Evolutionary conservation across 2,797 vertebrate species (phyloP).

Genomic region (Squalus acanthias): DNA sequence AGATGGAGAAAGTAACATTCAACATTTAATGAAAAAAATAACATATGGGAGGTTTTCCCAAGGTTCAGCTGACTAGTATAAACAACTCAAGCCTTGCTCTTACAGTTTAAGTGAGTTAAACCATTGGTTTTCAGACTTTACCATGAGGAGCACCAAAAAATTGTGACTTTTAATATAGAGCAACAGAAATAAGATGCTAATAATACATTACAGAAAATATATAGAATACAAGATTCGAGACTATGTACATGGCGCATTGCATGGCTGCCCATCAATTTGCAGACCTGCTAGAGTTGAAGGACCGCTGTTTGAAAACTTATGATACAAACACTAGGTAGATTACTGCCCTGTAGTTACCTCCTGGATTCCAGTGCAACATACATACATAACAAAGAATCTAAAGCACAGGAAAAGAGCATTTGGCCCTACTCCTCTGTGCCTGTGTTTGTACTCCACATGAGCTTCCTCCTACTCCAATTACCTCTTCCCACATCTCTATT

Average conservation of each 20-base stretch:
- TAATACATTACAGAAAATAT: background rate
- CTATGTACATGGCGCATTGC: no score
- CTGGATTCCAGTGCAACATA: background rate
- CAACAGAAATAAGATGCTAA: background rate
- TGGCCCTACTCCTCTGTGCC: background rate
- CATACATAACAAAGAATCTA: background rate
- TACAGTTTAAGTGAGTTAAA: no score
- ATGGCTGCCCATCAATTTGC: no score
- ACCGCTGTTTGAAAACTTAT: no score
- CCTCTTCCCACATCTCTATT: background rate
- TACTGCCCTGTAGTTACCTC: background rate
- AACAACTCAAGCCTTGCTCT: no score
- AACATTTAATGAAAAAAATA: no score
- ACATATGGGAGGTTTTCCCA: no score
- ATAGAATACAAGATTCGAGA: background rate
- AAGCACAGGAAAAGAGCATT: background rate
- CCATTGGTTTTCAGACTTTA: no score
- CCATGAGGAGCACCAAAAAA: background rate
- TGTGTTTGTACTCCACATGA: background rate
- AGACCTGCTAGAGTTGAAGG: no score
- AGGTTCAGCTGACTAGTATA: no score
- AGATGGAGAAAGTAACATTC: no score
- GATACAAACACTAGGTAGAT: background rate
- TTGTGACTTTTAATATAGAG: background rate
- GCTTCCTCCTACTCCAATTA: background rate